Evolutionary conservation across 2,113 vertebrate species (phyloP).

Genomic region (Cromileptes altivelis): DNA sequence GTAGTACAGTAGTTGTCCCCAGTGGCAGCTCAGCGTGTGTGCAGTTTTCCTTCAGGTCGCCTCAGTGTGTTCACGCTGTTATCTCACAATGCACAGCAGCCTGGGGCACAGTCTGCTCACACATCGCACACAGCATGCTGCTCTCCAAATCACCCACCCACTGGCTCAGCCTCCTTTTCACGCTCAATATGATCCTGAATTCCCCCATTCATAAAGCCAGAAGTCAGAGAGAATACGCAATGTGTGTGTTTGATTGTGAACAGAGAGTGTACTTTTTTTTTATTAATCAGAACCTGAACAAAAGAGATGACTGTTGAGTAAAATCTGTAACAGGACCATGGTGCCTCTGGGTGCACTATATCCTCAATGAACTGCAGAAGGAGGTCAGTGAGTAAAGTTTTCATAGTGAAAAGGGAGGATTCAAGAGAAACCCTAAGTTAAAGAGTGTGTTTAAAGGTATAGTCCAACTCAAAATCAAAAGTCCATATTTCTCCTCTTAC

Average conservation of each 20-base stretch:
- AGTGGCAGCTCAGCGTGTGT: conserved; percentile 22
- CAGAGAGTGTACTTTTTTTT: conserved; percentile 12
- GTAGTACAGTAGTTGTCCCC: conserved; percentile 21
- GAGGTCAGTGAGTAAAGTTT: not conserved
- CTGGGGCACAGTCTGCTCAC: conserved; percentile 19
- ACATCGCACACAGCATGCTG: conserved; percentile 32
- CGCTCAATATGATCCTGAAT: not conserved
- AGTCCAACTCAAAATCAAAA: too few species aligned
- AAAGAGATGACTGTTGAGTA: conserved; percentile 32
- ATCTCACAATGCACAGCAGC: conserved; percentile 45
- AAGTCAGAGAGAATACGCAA: not conserved
- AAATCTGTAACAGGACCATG: not conserved
- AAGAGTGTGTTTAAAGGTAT: not conserved
- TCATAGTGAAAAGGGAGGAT: not conserved
- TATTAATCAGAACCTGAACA: conserved; percentile 34
- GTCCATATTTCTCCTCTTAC: too few species aligned
- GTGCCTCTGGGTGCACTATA: not conserved
- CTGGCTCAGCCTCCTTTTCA: not conserved
- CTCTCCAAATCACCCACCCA: conserved; percentile 28
- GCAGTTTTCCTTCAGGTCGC: not conserved
- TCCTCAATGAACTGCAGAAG: not conserved
- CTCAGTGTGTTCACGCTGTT: conserved; percentile 27
- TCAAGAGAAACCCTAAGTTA: not conserved
- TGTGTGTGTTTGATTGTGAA: conserved; percentile 3
- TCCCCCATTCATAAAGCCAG: conserved; percentile 58